These are phyloP conservation scores for Eidolon dupreanum DNA, from an alignment of 2,797 vertebrate species.

Conservation along the genomic window DNA sequence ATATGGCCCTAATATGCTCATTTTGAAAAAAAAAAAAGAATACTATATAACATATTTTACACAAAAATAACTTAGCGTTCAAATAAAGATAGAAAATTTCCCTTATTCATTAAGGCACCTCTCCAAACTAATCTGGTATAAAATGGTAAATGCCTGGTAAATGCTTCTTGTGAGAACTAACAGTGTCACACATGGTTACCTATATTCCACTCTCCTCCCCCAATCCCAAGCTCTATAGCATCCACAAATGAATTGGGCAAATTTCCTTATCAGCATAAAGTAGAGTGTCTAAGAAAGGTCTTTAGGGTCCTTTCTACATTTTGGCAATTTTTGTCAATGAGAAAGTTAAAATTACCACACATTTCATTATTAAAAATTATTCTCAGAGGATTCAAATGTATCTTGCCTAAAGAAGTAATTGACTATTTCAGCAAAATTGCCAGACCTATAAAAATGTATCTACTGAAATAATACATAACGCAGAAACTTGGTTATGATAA, in stretches of 20 bases:
- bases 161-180: not conserved
- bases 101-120: not conserved
- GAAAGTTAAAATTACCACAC: slow-evolving; percentile 46
- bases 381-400: slow-evolving; percentile 8
- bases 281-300: not conserved
- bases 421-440: slow-evolving; percentile 35
- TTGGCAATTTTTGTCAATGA: slow-evolving; percentile 14
- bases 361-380: slow-evolving; percentile 56
- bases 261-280: not conserved
- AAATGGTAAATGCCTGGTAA: not conserved
- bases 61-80: not conserved
- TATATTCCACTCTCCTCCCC: not conserved
- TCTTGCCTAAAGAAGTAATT: slow-evolving; percentile 52
- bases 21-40: not conserved
- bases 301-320: not conserved
- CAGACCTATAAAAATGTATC: not conserved
- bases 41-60: not conserved
- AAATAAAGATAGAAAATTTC: not conserved
- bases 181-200: not conserved
- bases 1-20: not conserved
- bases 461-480: not conserved
- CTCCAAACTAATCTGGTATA: not conserved
- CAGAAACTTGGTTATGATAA: not conserved
- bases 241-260: not conserved
- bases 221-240: not conserved